Percentiles rank a stretch among this genome's conserved stretches.
These are phyloP conservation scores for Ancistrus triradiatus DNA, from an alignment of 2,113 vertebrate genomes.

Conservation along the genomic window DNA sequence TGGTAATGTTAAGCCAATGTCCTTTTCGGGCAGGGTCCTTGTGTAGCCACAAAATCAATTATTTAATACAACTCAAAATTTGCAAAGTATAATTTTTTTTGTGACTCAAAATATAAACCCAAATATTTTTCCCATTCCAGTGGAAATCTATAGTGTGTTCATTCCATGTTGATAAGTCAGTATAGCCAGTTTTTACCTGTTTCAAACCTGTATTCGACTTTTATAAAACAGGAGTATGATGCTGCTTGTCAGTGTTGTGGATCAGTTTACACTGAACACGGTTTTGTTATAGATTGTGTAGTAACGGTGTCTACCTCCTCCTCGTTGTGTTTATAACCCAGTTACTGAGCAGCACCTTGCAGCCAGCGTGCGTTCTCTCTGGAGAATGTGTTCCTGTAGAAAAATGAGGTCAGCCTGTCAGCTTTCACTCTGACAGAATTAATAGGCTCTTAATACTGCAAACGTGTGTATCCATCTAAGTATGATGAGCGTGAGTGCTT, in stretches of 20 bases:
- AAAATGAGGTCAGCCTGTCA: conserved; percentile 34
- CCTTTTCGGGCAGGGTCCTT: no score
- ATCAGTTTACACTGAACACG: conserved; percentile 9
- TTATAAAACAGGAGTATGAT: background rate
- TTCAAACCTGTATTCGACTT: background rate
- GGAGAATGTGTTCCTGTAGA: background rate
- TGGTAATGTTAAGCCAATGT: no score
- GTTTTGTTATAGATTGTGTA: no score
- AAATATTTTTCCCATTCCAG: no score
- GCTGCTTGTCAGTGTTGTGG: background rate
- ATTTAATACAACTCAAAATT: no score
- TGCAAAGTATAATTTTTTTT: no score
- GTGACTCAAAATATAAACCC: no score
- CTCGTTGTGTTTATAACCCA: conserved; percentile 34
- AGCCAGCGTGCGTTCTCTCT: background rate
- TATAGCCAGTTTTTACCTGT: no score
- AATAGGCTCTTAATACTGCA: conserved; percentile 8
- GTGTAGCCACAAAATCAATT: no score
- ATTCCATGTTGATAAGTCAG: no score
- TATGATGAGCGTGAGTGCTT: background rate
- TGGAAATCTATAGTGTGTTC: no score
- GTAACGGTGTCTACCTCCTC: no score
- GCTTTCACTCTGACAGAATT: background rate
- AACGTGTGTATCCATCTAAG: background rate
- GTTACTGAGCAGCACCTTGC: conserved; percentile 22